These are phyloP conservation scores for Triplophysa yarkandensis DNA, from an alignment of 2,797 vertebrate species.

Conservation along the genomic window DNA sequence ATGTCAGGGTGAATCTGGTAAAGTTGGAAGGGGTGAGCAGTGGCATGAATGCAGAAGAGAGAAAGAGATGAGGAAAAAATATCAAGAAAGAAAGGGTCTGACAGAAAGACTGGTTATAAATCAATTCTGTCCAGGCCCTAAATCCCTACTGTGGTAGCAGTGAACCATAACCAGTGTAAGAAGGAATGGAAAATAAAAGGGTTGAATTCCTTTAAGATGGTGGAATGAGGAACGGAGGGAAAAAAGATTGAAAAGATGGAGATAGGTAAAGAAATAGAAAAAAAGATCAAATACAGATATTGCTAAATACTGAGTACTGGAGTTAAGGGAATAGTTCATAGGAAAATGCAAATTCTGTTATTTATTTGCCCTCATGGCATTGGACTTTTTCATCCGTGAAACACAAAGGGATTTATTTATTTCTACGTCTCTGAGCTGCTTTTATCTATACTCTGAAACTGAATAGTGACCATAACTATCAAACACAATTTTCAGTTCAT, in stretches of 20 bases:
- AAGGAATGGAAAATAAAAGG: constrained; percentile 30
- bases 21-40: neutral
- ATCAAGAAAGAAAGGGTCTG: constrained; percentile 31
- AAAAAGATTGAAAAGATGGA: constrained; percentile 4
- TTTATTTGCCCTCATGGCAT: neutral
- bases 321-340: neutral
- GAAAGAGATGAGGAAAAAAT: constrained; percentile 23
- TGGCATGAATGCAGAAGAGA: constrained; percentile 4
- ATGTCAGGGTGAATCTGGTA: constrained; percentile 6
- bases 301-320: neutral
- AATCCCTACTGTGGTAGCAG: constrained; percentile 33
- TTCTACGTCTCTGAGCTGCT: neutral
- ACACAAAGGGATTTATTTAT: constrained; percentile 7
- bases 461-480: neutral
- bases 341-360: neutral
- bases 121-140: constrained; percentile 43
- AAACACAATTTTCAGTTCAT: neutral
- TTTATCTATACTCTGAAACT: neutral
- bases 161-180: constrained; percentile 23
- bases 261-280: constrained; percentile 9
- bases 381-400: neutral
- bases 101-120: constrained; percentile 37
- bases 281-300: neutral
- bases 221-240: neutral
- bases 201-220: constrained; percentile 27